A percentile compares a stretch with the other conserved stretches of the same genome.
Evolutionary conservation across 35 echinoderm and acorn worm species (phyloP).

Genomic region (Holothuria glaberrima): DNA sequence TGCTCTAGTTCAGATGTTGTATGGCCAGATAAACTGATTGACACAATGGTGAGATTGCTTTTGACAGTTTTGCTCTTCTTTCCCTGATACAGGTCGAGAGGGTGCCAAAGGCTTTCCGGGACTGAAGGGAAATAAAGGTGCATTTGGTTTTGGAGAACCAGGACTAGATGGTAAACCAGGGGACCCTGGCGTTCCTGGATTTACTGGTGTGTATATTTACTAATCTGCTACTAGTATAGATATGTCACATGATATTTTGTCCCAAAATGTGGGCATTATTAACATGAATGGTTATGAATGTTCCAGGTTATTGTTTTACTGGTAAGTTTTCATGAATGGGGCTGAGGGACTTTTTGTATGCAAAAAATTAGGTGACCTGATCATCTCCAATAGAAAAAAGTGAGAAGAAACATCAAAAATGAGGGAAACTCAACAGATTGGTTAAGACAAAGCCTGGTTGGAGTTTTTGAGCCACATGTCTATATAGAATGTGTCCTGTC

Average conservation of each 20-base stretch:
- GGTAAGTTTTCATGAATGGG: background rate
- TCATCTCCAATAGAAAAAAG: too few relatives aligned
- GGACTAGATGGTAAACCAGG: constrained; percentile 3
- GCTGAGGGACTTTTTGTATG: background rate
- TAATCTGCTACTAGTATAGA: too few relatives aligned
- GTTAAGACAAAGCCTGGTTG: too few relatives aligned
- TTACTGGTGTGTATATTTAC: constrained; percentile 1
- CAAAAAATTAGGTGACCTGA: background rate
- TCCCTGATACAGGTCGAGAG: background rate
- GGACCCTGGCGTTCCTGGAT: constrained; percentile 14
- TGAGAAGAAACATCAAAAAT: too few relatives aligned
- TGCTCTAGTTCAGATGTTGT: background rate
- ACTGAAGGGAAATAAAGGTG: background rate
- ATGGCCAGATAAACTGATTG: too few relatives aligned
- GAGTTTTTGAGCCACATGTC: too few relatives aligned
- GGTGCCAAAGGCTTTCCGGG: constrained; percentile 37
- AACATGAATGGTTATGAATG: background rate
- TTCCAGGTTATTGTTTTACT: background rate
- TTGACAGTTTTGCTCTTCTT: background rate
- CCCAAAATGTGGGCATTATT: too few relatives aligned
- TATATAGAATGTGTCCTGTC: too few relatives aligned
- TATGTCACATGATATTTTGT: too few relatives aligned
- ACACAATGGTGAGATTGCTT: too few relatives aligned
- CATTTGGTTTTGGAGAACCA: background rate
- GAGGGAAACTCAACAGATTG: background rate